Base-by-base conservation (phyloP, 1,140 invertebrate genomes). In the Drosophila mauritiana region DNA sequence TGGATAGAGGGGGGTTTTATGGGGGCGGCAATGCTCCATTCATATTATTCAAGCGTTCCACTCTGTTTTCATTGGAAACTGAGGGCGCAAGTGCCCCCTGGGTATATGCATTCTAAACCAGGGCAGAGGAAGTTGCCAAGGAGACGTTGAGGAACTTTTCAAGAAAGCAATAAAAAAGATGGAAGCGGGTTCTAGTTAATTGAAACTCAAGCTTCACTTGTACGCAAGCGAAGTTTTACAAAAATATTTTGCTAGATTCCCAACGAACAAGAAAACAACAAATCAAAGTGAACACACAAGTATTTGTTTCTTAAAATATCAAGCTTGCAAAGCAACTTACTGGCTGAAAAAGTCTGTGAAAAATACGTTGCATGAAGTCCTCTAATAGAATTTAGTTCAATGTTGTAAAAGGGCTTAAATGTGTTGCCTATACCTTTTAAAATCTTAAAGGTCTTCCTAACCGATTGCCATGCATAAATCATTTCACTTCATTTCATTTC, bases 401-500 rank as follows among this genome's bases (percentile, higher is more conserved):
- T 40, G n/a, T 13, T 7, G 0, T 4, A 17, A 42, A 42, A n/a
- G 40, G 7, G n/a, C 20, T 17, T 8, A 31, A 31, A 31, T 8
- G 27, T 7, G 27, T 5, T 27, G 25, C 5, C 7, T 13, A 12
- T 17, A 20, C 52, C n/a, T 34, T 37, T 39, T 4, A 2, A 25
- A 17, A 34, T n/a, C 3, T 13, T 46, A 12, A 37, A 12, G 39
- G 17, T n/a, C 15, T 25, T 4, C 22, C 20, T 8, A 31, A 37
- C 17, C 40, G 15, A 46, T 68, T 31, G 34, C 17, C 25, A 15
- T 57, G 64, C 51, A 70, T 69, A 70, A 70, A 56, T 70, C 64
- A 70, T 70, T 70, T 70, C 67, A 43, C 25, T 70, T 70, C 63
- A 70, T 48, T 70, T 68, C 63, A 51, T 61, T 73, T 61, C 31